Evolutionary conservation across 2,113 vertebrate genomes (phyloP), one percentile per base, ranked within the genome.

Genomic region (Embiotoca jacksoni): DNA sequence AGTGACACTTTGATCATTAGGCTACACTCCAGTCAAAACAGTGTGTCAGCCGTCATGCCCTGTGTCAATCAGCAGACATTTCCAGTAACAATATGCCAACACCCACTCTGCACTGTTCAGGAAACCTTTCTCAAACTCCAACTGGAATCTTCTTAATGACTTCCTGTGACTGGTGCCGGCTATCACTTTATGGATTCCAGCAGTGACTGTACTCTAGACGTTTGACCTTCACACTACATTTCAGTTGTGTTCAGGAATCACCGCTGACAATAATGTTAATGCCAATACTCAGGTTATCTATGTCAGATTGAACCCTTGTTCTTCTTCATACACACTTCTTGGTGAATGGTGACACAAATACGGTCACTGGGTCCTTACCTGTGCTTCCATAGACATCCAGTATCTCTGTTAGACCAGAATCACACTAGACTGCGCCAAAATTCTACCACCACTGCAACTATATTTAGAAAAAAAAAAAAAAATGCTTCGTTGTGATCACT

Each of bases 81-180:
- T 95, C 94, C 94, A 92, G 84, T 69, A 84, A 88, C 82, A 87
- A 62, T 68, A 64, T 77, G 72, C 80, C 80, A 66, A 92, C 89
- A 78, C 89, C 90, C 89, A 75, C 67, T 75, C 39, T 84, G 79
- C 72, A 49, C 76, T 70, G 88, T 50, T 67, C 93, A 95, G 93
- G 92, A 94, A 94, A 73, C 67, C 63, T 79, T 78, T 90, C 39
- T 83, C 72, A 54, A 80, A 88, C 83, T 89, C 85, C 79, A 75
- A 85, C 87, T 93, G 92, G 92, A 91, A 92, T 86, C 33, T 88
- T 88, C 82, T 63, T 91, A 90, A 95, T 93, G 89, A 88, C 76
- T 91, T 92, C 92, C 91, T 86, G 85, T 82, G 85, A 63, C 75
- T 46, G 60, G 59, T 49, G 77, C 75, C 76, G 46, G 37, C 60